Conservation (phyloP, 1,140 invertebrate species). For the Pseudobourletiella spinata region DNA sequence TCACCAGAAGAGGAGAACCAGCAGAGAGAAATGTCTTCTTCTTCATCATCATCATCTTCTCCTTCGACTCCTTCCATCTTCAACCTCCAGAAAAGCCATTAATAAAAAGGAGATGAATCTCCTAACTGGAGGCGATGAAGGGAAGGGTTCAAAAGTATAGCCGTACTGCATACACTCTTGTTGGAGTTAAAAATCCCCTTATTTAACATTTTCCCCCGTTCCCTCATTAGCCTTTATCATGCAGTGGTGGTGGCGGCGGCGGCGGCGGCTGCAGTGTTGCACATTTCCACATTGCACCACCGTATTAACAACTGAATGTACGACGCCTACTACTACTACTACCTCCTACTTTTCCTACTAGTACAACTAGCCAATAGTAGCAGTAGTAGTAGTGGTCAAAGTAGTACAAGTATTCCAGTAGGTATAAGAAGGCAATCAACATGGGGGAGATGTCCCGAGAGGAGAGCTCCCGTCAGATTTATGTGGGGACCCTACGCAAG, state of each 20-base stretch:
- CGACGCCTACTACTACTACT: neutral
- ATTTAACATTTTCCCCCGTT: neutral
- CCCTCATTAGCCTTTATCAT: neutral
- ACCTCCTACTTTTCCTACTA: neutral
- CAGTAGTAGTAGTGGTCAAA: neutral
- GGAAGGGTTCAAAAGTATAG: neutral
- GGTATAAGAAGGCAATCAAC: conserved; percentile 16
- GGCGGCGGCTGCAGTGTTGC: no score
- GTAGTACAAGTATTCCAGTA: no score
- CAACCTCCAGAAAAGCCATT: no score
- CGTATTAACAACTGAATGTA: neutral
- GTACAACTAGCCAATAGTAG: neutral
- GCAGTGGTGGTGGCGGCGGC: no score
- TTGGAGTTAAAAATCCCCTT: neutral
- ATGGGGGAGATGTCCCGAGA: neutral
- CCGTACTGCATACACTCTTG: neutral
- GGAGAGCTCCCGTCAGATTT: no score
- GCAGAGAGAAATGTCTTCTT: conserved; percentile 33
- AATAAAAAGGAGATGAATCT: conserved; percentile 30
- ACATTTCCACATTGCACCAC: no score
- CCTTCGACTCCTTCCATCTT: no score
- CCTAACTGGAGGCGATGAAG: conserved; percentile 30
- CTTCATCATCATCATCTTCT: no score
- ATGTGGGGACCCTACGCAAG: conserved; percentile 20
- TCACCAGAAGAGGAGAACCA: conserved; percentile 18